Conservation (phyloP, 2,888 invertebrate species). For the Andrena haemorrhoa region DNA sequence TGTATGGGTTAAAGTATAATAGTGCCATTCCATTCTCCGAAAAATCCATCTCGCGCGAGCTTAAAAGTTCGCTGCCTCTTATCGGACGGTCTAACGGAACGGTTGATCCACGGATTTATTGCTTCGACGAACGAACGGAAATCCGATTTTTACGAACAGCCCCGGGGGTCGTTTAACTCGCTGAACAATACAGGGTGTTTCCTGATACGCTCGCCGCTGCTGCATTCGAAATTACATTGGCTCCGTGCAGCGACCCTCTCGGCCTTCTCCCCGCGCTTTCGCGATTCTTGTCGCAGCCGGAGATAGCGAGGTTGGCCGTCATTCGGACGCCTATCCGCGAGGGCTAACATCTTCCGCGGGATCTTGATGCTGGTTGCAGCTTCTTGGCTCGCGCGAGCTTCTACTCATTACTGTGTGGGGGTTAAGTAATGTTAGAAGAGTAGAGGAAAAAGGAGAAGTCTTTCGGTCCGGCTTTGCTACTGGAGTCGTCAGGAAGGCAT, state of each 20-base stretch:
- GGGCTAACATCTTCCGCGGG: background rate
- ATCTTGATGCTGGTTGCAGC: background rate
- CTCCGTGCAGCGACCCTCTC: background rate
- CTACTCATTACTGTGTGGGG: background rate
- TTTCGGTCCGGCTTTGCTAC: no score
- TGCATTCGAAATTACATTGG: slow-evolving; percentile 6
- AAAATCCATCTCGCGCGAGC: slow-evolving; percentile 56
- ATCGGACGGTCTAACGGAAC: slow-evolving; percentile 47
- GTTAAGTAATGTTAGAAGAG: background rate
- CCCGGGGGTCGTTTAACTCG: background rate
- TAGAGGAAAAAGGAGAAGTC: no score
- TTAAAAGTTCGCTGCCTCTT: slow-evolving; percentile 51
- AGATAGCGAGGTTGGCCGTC: background rate
- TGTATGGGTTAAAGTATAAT: slow-evolving; percentile 29
- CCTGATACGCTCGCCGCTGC: background rate
- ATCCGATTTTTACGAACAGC: slow-evolving; percentile 36
- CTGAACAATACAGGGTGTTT: slow-evolving; percentile 15
- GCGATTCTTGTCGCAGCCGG: background rate
- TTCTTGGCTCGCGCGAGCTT: background rate
- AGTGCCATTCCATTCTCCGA: slow-evolving; percentile 52
- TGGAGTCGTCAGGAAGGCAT: no score
- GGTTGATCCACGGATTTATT: slow-evolving; percentile 50
- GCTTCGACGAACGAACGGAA: slow-evolving; percentile 6
- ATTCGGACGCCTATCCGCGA: background rate
- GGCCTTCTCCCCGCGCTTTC: background rate